Evolutionary conservation across 1,140 invertebrate species (phyloP), one percentile per base, ranked within the genome.

Genomic region (Rhysida immarginata): DNA sequence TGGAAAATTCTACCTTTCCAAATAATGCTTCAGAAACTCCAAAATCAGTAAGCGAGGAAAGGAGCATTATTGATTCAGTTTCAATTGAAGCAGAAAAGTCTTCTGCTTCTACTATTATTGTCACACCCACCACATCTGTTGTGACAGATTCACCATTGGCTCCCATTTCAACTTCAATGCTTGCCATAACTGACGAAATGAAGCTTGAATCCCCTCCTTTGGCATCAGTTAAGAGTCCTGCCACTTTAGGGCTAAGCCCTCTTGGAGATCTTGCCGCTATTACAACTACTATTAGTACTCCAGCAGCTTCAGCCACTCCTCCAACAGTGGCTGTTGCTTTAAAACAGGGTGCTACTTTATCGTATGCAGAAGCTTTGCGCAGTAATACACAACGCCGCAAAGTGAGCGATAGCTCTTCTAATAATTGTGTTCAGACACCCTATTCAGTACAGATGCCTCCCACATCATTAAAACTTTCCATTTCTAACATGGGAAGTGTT

Each of bases 311-410:
- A 35, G 29, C 5, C 5, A 8, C 5, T 16, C 29, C 29, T 35
- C 44, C 44, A 35, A 35, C 29, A 35, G 29, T 35, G 29, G 29
- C 29, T 8, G 29, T 16, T 18, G 18, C 21, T 18, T 20, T 20
- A 46, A 46, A 51, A 21, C 26, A 25, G 20, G 49, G 49, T 3
- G 26, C 26, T 11, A 27, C 49, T 25, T 27, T 51, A 13, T 51
- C 49, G 3, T 51, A 51, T 21, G 49, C 49, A 26, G 49, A 51
- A 25, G 49, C 49, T 27, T 51, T 51, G 49, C 49, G 49, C 26
- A 51, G 49, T 25, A 51, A 51, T 21, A 51, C 49, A 13, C 49
- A 51, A 25, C 3, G 49, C 5, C 49, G 49, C 11, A 25, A 27
- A 16, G 26, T 20, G 3, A 25, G 26, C 16, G 24, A 21, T 25